Evolutionary conservation across 2,797 vertebrate species (phyloP), one percentile per base, ranked within the genome.

Genomic region (Platyrinchus mystaceus): DNA sequence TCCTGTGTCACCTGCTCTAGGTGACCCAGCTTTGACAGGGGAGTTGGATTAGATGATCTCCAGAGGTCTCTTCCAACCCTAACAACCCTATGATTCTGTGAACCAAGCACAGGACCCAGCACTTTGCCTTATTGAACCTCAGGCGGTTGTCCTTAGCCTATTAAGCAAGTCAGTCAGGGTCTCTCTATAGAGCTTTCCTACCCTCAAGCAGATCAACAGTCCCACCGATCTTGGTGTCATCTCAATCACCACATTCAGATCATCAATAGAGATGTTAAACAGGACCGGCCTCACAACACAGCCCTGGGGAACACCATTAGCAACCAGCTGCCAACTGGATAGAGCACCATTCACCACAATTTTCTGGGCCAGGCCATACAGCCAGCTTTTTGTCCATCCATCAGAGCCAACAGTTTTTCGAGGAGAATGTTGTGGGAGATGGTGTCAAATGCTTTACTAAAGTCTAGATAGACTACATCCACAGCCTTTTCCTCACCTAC

Each of bases 321-420:
- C 44, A 41, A 9, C 19, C 32, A 11, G 7, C 13, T 27, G 11
- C 20, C 28, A 21, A 12, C 2, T 34, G 28, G 20, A 53, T 53
- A 44, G 44, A 52, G 18, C 7, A 19, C 24, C 17, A 11, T 41
- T 75, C 32, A 32, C 22, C 11, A 10, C 27, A 67, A 7, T 5
- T 43, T 28, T 12, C 9, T 32, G 18, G 12, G 12, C 12, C 21
- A 32, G 18, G 19, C 14, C 12, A 28, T 67, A 12, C 18, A 59
- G 32, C 9, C 12, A 21, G 20, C 9, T 30, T 74, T 66, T 46
- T 21, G 26, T 7, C 13, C 14, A 5, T 32, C 16, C 19, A n/a
- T 37, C 4, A 37, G 50, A 44, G 44, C 7, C 1, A 4, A 0
- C 9, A 14, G 36, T n/a, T 87, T 16, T 37, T 44, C 74, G 24